Evolutionary conservation across 2,113 vertebrate species (phyloP).

Genomic region (Gobius niger): DNA sequence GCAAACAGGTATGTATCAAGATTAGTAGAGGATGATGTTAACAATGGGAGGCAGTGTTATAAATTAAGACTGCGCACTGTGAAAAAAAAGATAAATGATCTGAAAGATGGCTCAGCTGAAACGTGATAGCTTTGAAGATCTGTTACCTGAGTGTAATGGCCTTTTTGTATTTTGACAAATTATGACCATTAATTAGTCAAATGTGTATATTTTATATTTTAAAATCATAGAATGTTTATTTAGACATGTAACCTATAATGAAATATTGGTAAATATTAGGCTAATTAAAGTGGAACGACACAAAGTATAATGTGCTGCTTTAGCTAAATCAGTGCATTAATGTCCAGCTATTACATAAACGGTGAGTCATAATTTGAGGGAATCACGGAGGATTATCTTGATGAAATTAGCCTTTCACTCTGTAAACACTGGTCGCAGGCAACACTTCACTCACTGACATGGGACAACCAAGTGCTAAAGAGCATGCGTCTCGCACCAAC

Average conservation of each 20-base stretch:
- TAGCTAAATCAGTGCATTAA: slow-evolving; percentile 25
- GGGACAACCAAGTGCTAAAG: neutral
- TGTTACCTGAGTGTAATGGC: too few species aligned
- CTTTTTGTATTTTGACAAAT: too few species aligned
- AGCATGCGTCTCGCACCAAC: slow-evolving; percentile 1
- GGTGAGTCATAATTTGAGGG: slow-evolving; percentile 57
- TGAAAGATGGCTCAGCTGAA: too few species aligned
- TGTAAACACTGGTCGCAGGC: slow-evolving; percentile 31
- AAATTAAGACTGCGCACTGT: neutral
- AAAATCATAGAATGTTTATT: too few species aligned
- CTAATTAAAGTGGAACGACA: slow-evolving; percentile 10
- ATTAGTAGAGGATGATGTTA: slow-evolving; percentile 11
- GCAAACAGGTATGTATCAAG: neutral
- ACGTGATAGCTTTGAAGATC: too few species aligned
- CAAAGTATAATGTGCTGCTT: slow-evolving; percentile 22
- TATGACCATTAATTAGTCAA: too few species aligned
- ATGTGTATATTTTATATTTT: too few species aligned
- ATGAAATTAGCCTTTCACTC: slow-evolving; percentile 57
- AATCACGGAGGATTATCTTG: slow-evolving; percentile 63
- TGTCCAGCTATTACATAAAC: slow-evolving; percentile 54
- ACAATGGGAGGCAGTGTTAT: slow-evolving; percentile 67
- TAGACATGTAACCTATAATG: too few species aligned
- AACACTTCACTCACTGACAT: slow-evolving; percentile 30
- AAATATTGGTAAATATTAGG: too few species aligned
- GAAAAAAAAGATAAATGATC: too few species aligned